Percentiles rank a stretch among this genome's conserved stretches.
Conservation (phyloP, 64 coral and sea anemone genomes). For the Pocillopora verrucosa region DNA sequence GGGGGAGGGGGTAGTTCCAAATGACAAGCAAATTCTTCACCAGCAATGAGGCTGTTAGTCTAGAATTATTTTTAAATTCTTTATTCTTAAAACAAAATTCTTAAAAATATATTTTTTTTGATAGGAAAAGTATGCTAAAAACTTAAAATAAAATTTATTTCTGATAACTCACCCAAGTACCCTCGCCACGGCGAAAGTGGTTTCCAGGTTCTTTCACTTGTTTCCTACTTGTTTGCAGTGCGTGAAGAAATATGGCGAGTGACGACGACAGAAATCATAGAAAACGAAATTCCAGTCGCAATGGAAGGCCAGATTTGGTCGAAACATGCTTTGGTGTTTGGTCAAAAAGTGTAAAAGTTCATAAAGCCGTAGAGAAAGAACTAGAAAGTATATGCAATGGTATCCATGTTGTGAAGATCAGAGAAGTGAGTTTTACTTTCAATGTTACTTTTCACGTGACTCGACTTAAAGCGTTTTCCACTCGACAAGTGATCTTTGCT, state of each 20-base stretch:
- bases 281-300: neutral
- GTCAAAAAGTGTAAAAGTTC: conserved; percentile 20
- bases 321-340: conserved; percentile 41
- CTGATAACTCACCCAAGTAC: neutral
- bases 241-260: conserved; percentile 15
- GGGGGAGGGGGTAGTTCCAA: neutral
- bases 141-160: neutral
- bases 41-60: too few relatives aligned
- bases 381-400: conserved; percentile 20
- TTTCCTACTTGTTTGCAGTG: neutral
- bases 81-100: too few relatives aligned
- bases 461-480: too few relatives aligned
- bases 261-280: conserved; percentile 2
- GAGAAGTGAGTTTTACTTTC: neutral
- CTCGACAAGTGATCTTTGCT: too few relatives aligned
- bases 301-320: neutral
- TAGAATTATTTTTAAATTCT: too few relatives aligned
- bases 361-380: neutral
- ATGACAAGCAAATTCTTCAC: too few relatives aligned
- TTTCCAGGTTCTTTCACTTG: neutral
- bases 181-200: neutral
- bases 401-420: neutral
- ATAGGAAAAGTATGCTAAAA: neutral
- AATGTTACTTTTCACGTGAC: too few relatives aligned
- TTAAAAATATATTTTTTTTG: too few relatives aligned